Evolutionary conservation across 2,888 invertebrate species (phyloP).

Genomic region (Tenthredo scrophulariae): DNA sequence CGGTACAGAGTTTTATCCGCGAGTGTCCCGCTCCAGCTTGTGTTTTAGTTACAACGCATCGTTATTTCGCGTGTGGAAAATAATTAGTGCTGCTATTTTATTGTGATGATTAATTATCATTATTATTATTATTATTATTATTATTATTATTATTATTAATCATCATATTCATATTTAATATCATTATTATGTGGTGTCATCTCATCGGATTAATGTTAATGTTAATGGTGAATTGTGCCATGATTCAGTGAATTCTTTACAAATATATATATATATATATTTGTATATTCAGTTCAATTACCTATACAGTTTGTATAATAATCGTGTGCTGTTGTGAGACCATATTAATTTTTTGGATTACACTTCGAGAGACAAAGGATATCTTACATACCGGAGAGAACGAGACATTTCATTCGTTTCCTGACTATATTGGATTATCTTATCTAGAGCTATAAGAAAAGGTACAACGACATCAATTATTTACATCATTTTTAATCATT

Average conservation of each 20-base stretch:
- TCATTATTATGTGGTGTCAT: slow-evolving; percentile 4
- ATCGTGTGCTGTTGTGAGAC: slow-evolving; percentile 1
- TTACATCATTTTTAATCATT: background rate
- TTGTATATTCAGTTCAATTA: background rate
- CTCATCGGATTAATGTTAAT: background rate
- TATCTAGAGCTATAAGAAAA: slow-evolving; percentile 2
- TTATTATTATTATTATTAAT: background rate
- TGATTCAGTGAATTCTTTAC: slow-evolving; percentile 29
- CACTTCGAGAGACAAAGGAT: slow-evolving; percentile 36
- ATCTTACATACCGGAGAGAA: background rate
- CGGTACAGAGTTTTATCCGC: background rate
- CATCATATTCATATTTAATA: background rate
- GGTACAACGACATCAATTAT: background rate
- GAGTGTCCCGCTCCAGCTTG: background rate
- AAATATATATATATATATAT: background rate
- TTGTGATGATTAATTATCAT: background rate
- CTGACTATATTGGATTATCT: slow-evolving; percentile 30
- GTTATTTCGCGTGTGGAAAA: slow-evolving; percentile 27
- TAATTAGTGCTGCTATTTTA: background rate
- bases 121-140: background rate
- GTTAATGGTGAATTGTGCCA: slow-evolving; percentile 38
- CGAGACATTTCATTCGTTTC: slow-evolving; percentile 7
- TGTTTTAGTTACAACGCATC: background rate
- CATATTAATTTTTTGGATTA: background rate
- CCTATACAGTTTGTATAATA: background rate